phyloP scores from a whole-genome alignment of 2,888 invertebrate genomes.

The Meliscaeva auricollis region DNA sequence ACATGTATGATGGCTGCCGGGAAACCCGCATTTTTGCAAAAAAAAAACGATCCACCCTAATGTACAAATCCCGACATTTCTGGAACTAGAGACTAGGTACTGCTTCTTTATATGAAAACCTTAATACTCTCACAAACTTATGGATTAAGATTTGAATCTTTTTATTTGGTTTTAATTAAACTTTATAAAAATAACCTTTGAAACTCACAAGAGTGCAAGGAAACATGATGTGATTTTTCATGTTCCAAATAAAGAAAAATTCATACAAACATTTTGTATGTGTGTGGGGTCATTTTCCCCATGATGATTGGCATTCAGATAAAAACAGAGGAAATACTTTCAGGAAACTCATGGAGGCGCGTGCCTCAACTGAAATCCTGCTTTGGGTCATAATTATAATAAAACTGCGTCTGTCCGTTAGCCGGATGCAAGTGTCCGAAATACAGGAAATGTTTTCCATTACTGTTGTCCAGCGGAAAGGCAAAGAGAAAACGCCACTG shows the following conservation, averaged over 20 bases:
- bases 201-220: too few relatives aligned
- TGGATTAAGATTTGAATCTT: too few relatives aligned
- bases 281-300: not conserved
- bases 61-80: too few relatives aligned
- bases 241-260: not conserved
- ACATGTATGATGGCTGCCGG: too few relatives aligned
- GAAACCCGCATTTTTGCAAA: too few relatives aligned
- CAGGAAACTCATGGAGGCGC: slow-evolving; percentile 74
- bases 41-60: too few relatives aligned
- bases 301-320: slow-evolving; percentile 62
- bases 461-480: slow-evolving; percentile 66
- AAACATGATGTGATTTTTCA: slow-evolving; percentile 26
- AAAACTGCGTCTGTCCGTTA: slow-evolving; percentile 71
- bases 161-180: too few relatives aligned
- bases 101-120: too few relatives aligned
- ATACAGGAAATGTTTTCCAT: slow-evolving; percentile 75
- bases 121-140: too few relatives aligned
- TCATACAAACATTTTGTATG: slow-evolving; percentile 33
- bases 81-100: too few relatives aligned
- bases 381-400: slow-evolving; percentile 76
- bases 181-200: too few relatives aligned
- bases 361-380: slow-evolving; percentile 65
- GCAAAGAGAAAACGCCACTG: not conserved
- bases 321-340: slow-evolving; percentile 70
- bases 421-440: slow-evolving; percentile 75